Evolutionary conservation across 1,140 invertebrate genomes (phyloP), one percentile per base, ranked within the genome.

Genomic region (Venturia canescens): DNA sequence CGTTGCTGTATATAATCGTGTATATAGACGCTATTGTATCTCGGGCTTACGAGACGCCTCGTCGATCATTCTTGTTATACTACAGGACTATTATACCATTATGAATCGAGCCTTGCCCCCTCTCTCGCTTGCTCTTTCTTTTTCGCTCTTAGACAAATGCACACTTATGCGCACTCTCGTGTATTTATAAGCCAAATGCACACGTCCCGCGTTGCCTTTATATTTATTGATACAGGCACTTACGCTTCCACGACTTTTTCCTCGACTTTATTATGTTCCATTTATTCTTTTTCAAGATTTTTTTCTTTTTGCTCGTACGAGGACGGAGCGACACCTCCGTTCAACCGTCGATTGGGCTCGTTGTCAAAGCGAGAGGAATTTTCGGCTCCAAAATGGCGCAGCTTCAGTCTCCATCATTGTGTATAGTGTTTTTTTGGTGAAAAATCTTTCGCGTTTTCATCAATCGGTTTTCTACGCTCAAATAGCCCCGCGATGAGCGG

Each of bases 11-110:
- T 53, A 53, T 53, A 53, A 53, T 53, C 3, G 63, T 26, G 23
- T 69, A 69, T 31, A 31, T 31, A n/a, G 31, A 31, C 23, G 34
- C 77, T 69, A 86, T 86, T 86, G 85, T 86, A 50, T 29, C 50
- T 81, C 66, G 63, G 50, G 67, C 38, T 77, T 80, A 67, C 78
- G 78, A 82, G 67, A 76, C 79, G 79, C 70, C 79, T 80, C 79
- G 72, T 80, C 50, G 57, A 76, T 80, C 79, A 80, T 76, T 80
- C 72, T 57, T 48, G 53, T 76, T 76, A 71, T 74, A 74, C 26
- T 53, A 27, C 26, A 53, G 21, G 26, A 31, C 27, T 69, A 31
- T 69, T 69, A 63, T 63, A 63, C 29, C 66, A 69, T 69, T 69
- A 69, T 69, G 29, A 31, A 69, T 69, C 31, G 66, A 15, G 29